phyloP scores from a whole-genome alignment of 2,113 vertebrate genomes.

The Chamaea fasciata region DNA sequence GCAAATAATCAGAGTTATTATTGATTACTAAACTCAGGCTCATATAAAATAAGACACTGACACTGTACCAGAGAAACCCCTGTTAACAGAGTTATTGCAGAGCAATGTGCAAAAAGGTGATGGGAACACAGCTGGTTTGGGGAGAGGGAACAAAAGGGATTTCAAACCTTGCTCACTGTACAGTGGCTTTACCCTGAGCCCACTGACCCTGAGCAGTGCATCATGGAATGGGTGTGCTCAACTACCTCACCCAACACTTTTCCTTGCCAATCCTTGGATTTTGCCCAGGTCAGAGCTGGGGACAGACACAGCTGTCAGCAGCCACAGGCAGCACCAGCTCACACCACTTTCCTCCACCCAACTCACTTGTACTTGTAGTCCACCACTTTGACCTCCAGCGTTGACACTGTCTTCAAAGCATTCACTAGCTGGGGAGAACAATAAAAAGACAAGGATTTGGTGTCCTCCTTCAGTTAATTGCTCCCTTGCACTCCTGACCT shows the following conservation, averaged over 20 bases:
- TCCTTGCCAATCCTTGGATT: background rate
- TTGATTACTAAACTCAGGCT: background rate
- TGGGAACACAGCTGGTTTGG: background rate
- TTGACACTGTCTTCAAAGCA: constrained; percentile 87
- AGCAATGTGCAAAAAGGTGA: background rate
- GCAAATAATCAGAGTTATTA: background rate
- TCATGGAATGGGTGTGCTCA: background rate
- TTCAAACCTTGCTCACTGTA: background rate
- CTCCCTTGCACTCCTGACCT: background rate
- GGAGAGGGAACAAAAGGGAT: background rate
- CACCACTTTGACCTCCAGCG: constrained; percentile 87
- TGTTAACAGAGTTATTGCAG: background rate
- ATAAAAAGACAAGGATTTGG: background rate
- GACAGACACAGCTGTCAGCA: background rate
- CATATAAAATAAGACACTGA: background rate
- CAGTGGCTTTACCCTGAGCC: background rate
- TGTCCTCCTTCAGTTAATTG: background rate
- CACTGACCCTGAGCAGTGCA: background rate
- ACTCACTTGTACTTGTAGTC: constrained; percentile 95
- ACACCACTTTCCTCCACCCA: background rate
- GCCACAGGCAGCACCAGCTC: background rate
- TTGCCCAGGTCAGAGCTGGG: background rate
- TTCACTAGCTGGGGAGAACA: constrained; percentile 83
- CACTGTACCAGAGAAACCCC: background rate
- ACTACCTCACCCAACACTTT: background rate